phyloP scores from a whole-genome alignment of 2,888 invertebrate genomes.

The Habrosyne pyritoides region DNA sequence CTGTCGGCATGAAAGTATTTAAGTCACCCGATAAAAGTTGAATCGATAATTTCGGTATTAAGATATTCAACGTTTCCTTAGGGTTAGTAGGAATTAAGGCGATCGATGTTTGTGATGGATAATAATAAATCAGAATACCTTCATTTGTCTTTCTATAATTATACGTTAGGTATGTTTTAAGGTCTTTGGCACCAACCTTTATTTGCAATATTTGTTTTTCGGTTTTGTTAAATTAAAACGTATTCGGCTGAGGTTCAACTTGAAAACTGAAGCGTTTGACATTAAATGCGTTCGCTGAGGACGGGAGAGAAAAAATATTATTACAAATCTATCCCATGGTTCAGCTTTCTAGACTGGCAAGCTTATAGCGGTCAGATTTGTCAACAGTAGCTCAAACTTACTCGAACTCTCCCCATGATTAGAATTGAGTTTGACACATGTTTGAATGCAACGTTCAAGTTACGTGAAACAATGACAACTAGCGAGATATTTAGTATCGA shows the following conservation, averaged over 20 bases:
- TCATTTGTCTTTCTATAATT: background rate
- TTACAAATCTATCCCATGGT: background rate
- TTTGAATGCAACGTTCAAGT: too few relatives aligned
- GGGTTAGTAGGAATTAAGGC: background rate
- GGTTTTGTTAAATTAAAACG: background rate
- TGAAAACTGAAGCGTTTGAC: background rate
- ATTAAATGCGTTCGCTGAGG: background rate
- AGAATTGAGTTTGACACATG: too few relatives aligned
- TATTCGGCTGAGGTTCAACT: background rate
- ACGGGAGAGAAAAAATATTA: constrained; percentile 2
- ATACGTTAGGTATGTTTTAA: background rate
- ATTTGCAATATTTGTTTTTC: background rate
- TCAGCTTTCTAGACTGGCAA: background rate
- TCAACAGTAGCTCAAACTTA: background rate
- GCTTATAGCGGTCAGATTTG: background rate
- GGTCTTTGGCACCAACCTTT: background rate
- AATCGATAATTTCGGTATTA: background rate
- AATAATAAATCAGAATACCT: background rate
- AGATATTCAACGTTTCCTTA: background rate
- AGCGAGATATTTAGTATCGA: too few relatives aligned
- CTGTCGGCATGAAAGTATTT: background rate
- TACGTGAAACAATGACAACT: too few relatives aligned
- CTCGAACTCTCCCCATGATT: too few relatives aligned
- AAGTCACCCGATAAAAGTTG: constrained; percentile 1
- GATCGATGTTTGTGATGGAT: background rate